Conservation (phyloP, 2,113 vertebrate species). For the Theristicus caerulescens region DNA sequence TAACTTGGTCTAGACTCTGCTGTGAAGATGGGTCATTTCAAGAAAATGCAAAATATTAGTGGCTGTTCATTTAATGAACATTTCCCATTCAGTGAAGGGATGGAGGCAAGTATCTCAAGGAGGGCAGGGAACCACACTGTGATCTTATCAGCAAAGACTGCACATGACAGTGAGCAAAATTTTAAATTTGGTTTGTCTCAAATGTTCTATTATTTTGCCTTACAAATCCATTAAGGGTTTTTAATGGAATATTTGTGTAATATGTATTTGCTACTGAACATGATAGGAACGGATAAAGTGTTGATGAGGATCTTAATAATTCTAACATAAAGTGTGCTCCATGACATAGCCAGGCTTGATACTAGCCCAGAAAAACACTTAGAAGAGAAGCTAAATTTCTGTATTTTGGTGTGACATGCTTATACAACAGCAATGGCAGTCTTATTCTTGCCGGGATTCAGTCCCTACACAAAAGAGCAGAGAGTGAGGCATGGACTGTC, state of each 20-base stretch:
- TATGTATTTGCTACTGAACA: not conserved
- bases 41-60: not conserved
- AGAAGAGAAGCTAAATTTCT: not conserved
- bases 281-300: not conserved
- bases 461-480: not conserved
- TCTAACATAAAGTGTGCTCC: not conserved
- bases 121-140: not conserved
- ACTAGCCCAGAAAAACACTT: not conserved
- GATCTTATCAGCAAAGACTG: not conserved
- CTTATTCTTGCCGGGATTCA: not conserved
- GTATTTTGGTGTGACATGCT: not conserved
- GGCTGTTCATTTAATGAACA: not conserved
- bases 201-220: not conserved
- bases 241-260: not conserved
- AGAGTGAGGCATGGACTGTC: not conserved
- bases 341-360: not conserved
- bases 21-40: not conserved
- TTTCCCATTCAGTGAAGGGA: not conserved
- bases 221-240: not conserved
- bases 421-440: not conserved
- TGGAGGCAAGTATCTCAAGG: not conserved
- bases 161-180: not conserved
- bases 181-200: not conserved
- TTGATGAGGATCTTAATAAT: not conserved
- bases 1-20: not conserved